Conservation (phyloP, 2,888 invertebrate species). For the Tanypteryx hageni region DNA sequence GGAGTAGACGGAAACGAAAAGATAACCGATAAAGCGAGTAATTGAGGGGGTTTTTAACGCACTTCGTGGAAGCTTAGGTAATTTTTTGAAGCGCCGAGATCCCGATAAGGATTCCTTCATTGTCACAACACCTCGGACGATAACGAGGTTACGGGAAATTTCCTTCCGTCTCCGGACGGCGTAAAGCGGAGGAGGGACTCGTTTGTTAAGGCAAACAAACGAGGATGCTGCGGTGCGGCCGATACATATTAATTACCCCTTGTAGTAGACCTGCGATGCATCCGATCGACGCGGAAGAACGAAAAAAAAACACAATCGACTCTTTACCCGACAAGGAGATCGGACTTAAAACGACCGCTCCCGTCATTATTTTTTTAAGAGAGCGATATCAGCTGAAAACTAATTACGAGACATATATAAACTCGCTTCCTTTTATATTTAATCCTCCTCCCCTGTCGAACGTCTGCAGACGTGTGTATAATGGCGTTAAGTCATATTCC, state of each 20-base stretch:
- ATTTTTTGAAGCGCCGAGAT: background rate
- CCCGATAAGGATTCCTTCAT: constrained; percentile 36
- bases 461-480: background rate
- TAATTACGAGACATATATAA: background rate
- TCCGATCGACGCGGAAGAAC: background rate
- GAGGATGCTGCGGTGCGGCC: background rate
- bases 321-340: background rate
- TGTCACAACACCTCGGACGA: constrained; percentile 37
- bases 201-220: constrained; percentile 22
- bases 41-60: background rate
- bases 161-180: background rate
- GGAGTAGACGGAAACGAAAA: background rate
- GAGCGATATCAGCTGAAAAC: background rate
- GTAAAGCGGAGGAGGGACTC: background rate
- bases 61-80: background rate
- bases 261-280: background rate
- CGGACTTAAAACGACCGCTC: background rate
- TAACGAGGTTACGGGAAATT: constrained; percentile 21
- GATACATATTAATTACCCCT: constrained; percentile 49
- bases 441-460: background rate
- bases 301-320: constrained; percentile 4
- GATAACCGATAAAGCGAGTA: background rate
- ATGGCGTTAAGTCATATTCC: background rate
- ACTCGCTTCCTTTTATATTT: background rate
- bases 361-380: background rate